These are phyloP conservation scores for Progne subis DNA, from an alignment of 2,113 vertebrate genomes.

Conservation along the genomic window DNA sequence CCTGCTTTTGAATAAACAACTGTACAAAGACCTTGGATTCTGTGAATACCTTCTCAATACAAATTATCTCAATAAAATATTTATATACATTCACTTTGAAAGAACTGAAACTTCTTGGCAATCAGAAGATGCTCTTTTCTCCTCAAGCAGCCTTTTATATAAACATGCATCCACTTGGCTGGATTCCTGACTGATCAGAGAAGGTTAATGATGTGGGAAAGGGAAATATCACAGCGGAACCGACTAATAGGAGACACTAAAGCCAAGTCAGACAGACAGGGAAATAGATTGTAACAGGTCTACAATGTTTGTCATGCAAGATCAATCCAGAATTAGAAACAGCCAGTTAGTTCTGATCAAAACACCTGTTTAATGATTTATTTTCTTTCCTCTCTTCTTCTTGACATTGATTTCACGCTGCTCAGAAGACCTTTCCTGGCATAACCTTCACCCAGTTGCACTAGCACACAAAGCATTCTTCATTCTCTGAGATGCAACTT, in stretches of 20 bases:
- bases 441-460: not conserved
- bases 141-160: not conserved
- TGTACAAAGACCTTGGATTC: not conserved
- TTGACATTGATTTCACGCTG: not conserved
- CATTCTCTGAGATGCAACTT: constrained; percentile 44
- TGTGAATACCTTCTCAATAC: not conserved
- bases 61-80: not conserved
- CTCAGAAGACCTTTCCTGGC: not conserved
- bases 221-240: not conserved
- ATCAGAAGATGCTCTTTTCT: not conserved
- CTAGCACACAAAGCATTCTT: not conserved
- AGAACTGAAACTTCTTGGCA: not conserved
- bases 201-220: not conserved
- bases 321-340: not conserved
- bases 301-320: not conserved
- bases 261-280: not conserved
- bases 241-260: not conserved
- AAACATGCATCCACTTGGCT: not conserved
- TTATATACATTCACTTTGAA: not conserved
- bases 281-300: not conserved
- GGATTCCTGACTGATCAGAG: not conserved
- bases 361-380: not conserved
- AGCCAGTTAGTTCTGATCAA: not conserved
- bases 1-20: not conserved
- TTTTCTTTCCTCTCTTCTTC: not conserved